phyloP scores from a whole-genome alignment of 2,113 vertebrate genomes.

The Phainopepla nitens region DNA sequence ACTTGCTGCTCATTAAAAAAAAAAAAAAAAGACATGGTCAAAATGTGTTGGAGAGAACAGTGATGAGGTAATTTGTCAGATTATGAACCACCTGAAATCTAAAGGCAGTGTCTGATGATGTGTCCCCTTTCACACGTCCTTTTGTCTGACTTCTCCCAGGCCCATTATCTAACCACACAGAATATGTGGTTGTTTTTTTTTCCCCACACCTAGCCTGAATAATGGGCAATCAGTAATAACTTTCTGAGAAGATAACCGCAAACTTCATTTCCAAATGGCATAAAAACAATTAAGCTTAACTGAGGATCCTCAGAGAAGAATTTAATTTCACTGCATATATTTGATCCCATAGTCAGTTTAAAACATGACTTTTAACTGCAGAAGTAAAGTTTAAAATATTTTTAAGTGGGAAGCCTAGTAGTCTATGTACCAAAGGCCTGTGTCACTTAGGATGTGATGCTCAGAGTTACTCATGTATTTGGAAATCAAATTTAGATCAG shows the following conservation, averaged over 20 bases:
- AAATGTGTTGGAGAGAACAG: background rate
- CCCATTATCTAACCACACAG: background rate
- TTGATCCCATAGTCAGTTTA: background rate
- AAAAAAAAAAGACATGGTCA: background rate
- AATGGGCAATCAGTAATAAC: background rate
- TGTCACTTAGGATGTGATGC: background rate
- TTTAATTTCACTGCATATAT: background rate
- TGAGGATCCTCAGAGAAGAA: background rate
- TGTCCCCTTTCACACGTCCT: background rate
- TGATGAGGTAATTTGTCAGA: background rate
- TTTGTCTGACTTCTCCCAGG: background rate
- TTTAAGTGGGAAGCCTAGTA: background rate
- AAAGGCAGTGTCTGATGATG: background rate
- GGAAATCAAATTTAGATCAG: background rate
- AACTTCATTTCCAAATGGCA: background rate
- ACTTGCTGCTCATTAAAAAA: background rate
- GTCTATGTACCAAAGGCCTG: background rate
- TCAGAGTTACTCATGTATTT: background rate
- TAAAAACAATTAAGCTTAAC: background rate
- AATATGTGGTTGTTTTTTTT: background rate
- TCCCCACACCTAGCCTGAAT: rapidly evolving
- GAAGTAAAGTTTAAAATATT: background rate
- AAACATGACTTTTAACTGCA: background rate
- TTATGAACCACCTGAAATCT: background rate
- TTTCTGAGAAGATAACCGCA: background rate